Evolutionary conservation across 2,888 invertebrate genomes (phyloP).

Genomic region (Drosophila eohydei): DNA sequence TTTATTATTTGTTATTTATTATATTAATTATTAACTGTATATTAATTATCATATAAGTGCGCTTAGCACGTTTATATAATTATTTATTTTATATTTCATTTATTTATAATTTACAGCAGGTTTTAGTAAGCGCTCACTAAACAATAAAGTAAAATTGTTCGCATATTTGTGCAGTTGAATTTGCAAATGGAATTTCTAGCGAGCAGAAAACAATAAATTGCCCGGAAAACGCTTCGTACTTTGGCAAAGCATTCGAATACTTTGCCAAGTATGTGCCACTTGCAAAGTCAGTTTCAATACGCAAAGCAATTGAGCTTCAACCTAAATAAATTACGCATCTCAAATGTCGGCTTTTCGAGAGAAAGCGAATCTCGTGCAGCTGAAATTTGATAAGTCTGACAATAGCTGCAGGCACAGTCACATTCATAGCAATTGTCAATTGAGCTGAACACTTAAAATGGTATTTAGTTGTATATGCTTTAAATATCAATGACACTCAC

Average conservation of each 20-base stretch:
- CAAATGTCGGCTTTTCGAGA: constrained; percentile 3
- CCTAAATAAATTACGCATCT: background rate
- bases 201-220: constrained; percentile 9
- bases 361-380: background rate
- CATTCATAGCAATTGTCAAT: background rate
- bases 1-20: too few relatives aligned
- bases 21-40: too few relatives aligned
- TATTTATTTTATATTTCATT: background rate
- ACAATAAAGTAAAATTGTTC: background rate
- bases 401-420: background rate
- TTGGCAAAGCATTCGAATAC: constrained; percentile 15
- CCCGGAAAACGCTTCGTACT: background rate
- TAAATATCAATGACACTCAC: background rate
- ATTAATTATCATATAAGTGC: too few relatives aligned
- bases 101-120: background rate
- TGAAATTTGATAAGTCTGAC: constrained; percentile 3
- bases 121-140: too few relatives aligned
- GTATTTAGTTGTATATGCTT: background rate
- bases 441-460: background rate
- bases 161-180: background rate
- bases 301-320: constrained; percentile 8
- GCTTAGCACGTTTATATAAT: background rate
- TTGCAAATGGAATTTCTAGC: constrained; percentile 3
- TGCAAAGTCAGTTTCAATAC: background rate
- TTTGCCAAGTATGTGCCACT: constrained; percentile 26